These are phyloP conservation scores for Heterodera filipjevi DNA, from an alignment of 2,888 invertebrate genomes.

Conservation along the genomic window DNA sequence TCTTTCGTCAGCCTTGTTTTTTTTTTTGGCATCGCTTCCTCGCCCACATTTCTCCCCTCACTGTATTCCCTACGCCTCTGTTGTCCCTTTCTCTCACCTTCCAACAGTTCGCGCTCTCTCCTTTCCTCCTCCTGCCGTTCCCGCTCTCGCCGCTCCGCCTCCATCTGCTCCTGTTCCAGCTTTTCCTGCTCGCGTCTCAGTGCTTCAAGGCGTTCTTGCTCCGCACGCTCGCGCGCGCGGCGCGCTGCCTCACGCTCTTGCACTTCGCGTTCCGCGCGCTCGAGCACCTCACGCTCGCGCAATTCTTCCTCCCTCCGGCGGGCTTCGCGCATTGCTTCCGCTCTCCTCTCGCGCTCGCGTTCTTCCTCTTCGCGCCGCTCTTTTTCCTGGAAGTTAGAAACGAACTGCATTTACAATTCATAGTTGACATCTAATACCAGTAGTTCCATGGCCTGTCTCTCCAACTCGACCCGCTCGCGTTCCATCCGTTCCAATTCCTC, in stretches of 20 bases:
- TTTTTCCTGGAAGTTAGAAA: slow-evolving; percentile 47
- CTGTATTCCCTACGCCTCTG: too few relatives aligned
- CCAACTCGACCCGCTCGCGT: slow-evolving; percentile 48
- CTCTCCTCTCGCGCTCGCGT: slow-evolving; percentile 45
- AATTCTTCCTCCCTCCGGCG: slow-evolving; percentile 45
- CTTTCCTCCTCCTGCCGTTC: slow-evolving; percentile 57
- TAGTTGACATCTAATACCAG: slow-evolving; percentile 31
- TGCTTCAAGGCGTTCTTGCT: slow-evolving; percentile 56
- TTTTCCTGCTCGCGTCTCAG: slow-evolving; percentile 61
- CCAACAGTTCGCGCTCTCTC: slow-evolving; percentile 57
- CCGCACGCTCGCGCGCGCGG: slow-evolving; percentile 45
- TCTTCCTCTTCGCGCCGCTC: slow-evolving; percentile 48
- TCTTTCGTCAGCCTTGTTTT: too few relatives aligned
- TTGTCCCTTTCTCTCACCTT: slow-evolving; percentile 48
- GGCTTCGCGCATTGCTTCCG: slow-evolving; percentile 42
- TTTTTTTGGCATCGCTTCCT: background rate
- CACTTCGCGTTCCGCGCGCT: slow-evolving; percentile 51
- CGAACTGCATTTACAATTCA: too few relatives aligned
- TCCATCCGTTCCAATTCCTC: slow-evolving; percentile 53
- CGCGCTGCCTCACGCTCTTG: slow-evolving; percentile 52
- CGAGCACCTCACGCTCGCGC: slow-evolving; percentile 54
- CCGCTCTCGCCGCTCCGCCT: slow-evolving; percentile 51
- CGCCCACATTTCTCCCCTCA: background rate
- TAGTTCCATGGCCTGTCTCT: slow-evolving; percentile 40
- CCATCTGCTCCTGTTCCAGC: slow-evolving; percentile 53